Evolutionary conservation across 2,113 vertebrate species (phyloP).

Genomic region (Pholis gunnellus): DNA sequence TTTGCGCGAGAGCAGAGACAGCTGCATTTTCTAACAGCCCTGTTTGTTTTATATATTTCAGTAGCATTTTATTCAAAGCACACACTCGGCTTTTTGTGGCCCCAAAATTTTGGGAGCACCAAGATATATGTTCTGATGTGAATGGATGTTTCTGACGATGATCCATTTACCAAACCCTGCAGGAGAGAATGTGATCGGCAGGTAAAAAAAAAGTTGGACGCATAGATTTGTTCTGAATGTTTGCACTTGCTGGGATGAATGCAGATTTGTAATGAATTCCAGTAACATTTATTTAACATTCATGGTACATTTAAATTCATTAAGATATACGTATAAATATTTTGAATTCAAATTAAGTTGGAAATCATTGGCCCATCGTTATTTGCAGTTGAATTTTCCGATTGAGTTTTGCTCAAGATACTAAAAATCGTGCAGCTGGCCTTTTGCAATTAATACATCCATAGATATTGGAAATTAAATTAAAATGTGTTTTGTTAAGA

Average conservation of each 20-base stretch:
- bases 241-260: not conserved
- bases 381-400: not conserved
- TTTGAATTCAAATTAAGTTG: not conserved
- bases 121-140: not conserved
- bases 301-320: not conserved
- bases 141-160: not conserved
- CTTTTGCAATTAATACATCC: too few species aligned
- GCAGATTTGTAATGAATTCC: not conserved
- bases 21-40: not conserved
- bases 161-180: not conserved
- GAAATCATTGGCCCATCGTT: not conserved
- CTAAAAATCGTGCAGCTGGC: not conserved
- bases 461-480: not conserved
- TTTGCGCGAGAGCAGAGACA: not conserved
- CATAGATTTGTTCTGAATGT: not conserved
- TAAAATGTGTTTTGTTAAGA: not conserved
- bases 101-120: not conserved
- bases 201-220: not conserved
- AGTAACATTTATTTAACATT: not conserved
- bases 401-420: not conserved
- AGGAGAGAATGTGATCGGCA: not conserved
- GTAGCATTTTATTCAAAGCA: not conserved
- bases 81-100: not conserved
- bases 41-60: not conserved
- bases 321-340: not conserved